Conservation (phyloP, 2,113 vertebrate genomes). For the Daphoenositta chrysoptera region DNA sequence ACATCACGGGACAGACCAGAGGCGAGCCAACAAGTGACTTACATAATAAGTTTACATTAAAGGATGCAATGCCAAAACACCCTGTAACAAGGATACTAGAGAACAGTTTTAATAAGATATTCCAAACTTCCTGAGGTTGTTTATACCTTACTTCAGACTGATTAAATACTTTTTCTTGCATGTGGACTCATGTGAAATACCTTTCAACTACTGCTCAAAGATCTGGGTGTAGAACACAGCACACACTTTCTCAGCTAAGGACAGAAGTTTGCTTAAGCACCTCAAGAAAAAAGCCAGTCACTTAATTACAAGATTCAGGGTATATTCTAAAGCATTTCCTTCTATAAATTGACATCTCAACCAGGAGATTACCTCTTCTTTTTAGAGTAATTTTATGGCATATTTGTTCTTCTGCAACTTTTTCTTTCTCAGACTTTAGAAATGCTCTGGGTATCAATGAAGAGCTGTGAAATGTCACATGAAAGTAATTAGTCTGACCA, state of each 20-base stretch:
- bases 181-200: constrained; percentile 8
- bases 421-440: neutral
- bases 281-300: neutral
- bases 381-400: neutral
- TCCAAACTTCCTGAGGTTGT: constrained; percentile 76
- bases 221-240: neutral
- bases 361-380: neutral
- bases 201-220: constrained; percentile 5
- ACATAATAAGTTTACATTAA: neutral
- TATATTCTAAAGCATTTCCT: constrained; percentile 4
- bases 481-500: neutral
- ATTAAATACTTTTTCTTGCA: constrained; percentile 48
- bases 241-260: neutral
- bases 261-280: neutral
- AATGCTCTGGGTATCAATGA: neutral
- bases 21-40: neutral
- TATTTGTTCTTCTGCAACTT: neutral
- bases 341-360: neutral
- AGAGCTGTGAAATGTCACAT: neutral
- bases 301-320: neutral
- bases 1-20: neutral
- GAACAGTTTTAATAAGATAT: constrained; percentile 47
- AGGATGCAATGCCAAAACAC: constrained; percentile 11
- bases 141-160: constrained; percentile 60
- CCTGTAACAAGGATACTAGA: constrained; percentile 23